phyloP scores from a whole-genome alignment of 2,888 invertebrate species.

The Caenorhabditis sp. region DNA sequence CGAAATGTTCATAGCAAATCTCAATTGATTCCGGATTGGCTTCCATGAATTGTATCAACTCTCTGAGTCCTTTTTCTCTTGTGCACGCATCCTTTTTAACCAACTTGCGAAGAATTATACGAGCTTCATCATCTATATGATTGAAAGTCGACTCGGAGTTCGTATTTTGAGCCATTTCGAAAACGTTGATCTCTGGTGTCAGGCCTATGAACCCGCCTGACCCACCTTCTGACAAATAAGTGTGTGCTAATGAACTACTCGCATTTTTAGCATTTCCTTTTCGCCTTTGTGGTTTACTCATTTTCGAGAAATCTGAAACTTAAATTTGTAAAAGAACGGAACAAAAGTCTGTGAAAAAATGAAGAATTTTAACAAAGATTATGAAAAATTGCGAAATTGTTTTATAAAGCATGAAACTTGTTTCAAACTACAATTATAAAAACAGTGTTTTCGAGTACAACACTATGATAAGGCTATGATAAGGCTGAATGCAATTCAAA shows the following conservation, averaged over 20 bases:
- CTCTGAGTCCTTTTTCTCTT: constrained; percentile 57
- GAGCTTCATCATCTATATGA: constrained; percentile 54
- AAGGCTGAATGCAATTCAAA: too few species aligned
- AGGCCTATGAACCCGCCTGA: constrained; percentile 19
- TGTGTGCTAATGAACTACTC: constrained; percentile 49
- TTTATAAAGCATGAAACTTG: too few species aligned
- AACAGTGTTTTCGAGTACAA: too few species aligned
- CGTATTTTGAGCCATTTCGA: constrained; percentile 8
- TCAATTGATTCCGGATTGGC: constrained; percentile 19
- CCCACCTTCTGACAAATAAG: constrained; percentile 27
- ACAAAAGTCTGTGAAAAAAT: too few species aligned
- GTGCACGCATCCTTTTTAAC: constrained; percentile 61
- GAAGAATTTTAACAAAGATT: too few species aligned
- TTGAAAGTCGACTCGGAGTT: constrained; percentile 8
- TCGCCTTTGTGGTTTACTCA: constrained; percentile 46
- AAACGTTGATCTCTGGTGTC: constrained; percentile 41
- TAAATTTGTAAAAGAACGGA: background rate
- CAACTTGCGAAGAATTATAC: constrained; percentile 58
- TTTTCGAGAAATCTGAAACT: constrained; percentile 6
- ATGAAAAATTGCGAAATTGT: too few species aligned
- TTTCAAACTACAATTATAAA: too few species aligned
- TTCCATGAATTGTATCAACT: constrained; percentile 30
- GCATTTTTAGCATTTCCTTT: constrained; percentile 52
- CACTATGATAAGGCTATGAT: too few species aligned
- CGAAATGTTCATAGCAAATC: constrained; percentile 29